Evolutionary conservation across 2,888 invertebrate genomes (phyloP).

Genomic region (Melangyna quadrimaculata): DNA sequence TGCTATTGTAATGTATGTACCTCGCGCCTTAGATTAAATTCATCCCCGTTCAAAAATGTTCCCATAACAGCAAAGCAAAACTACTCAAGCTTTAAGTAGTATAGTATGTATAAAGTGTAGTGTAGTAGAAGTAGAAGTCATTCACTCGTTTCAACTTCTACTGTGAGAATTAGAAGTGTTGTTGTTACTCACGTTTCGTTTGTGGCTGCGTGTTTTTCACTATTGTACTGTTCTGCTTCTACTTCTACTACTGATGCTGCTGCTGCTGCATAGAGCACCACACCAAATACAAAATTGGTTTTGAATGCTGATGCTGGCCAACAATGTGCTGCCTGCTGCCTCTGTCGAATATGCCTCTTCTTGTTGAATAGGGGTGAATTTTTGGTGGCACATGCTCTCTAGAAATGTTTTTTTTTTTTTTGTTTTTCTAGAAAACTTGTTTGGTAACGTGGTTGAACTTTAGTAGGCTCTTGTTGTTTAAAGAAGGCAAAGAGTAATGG

Average conservation of each 20-base stretch:
- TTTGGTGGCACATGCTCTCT: conserved; percentile 70
- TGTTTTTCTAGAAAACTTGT: conserved; percentile 51
- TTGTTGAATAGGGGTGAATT: neutral
- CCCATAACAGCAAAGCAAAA: conserved; percentile 9
- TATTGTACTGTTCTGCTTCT: conserved; percentile 27
- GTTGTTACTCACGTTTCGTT: conserved; percentile 57
- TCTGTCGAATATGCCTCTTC: conserved; percentile 12
- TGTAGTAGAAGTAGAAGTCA: conserved; percentile 21
- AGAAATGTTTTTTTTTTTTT: conserved; percentile 50
- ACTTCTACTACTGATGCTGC: too few relatives aligned
- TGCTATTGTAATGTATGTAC: too few relatives aligned
- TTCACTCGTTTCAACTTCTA: conserved; percentile 26
- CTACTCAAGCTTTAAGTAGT: conserved; percentile 21
- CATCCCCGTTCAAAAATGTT: neutral
- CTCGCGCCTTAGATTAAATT: neutral
- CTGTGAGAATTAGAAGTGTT: conserved; percentile 40
- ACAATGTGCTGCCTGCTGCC: neutral
- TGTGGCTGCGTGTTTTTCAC: conserved; percentile 37
- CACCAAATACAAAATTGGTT: conserved; percentile 32
- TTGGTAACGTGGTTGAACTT: conserved; percentile 50
- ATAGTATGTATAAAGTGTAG: neutral
- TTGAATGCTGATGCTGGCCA: conserved; percentile 23
- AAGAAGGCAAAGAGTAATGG: neutral
- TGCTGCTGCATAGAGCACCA: conserved; percentile 25
- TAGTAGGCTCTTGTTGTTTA: conserved; percentile 15